Base-by-base conservation (phyloP, 2,888 invertebrate species). In the Platerodrilus igneus region DNA sequence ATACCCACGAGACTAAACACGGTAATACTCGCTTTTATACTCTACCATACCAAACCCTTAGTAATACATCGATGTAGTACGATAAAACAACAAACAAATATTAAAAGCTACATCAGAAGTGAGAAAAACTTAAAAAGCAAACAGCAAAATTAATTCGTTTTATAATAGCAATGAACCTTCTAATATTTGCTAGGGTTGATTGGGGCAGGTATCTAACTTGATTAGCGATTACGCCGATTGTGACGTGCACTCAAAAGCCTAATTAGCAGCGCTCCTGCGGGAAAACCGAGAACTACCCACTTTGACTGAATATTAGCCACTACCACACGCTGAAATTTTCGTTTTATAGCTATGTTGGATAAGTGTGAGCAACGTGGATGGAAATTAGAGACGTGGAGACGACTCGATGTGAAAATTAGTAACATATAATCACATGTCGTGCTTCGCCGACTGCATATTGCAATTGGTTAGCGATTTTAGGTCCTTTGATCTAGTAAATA, bases 201-300 rank as follows among this genome's bases (percentile, higher is more conserved):
- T 66, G 66, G 64, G 63, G 56, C 66, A 66, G 67, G 65, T 66
- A 65, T 66, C 60, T 67, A 68, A 68, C 63, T 67, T 68, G 68
- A 68, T 67, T 68, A 68, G 67, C 63, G 68, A 68, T 68, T 68
- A 67, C 66, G 62, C 63, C 62, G 66, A 67, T 68, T 68, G 66
- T 68, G 66, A 67, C 65, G 67, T 64, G 60, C 58, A 60, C 62
- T 67, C 68, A 66, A 69, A 67, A 66, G 64, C 61, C 61, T 67
- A 68, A 68, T 69, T 67, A 68, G 60, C 62, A 59, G 51, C 52
- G 55, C 57, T 55, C 48, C 53, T 51, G 54, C 49, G 52, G 57
- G 54, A 53, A 53, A 55, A 56, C 51, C 52, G 53, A 50, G 52
- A 50, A 50, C 55, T 48, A 47, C 47, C 41, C 41, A 35, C 32